phyloP scores from a whole-genome alignment of 1,140 invertebrate species.

The Pissodes strobi region DNA sequence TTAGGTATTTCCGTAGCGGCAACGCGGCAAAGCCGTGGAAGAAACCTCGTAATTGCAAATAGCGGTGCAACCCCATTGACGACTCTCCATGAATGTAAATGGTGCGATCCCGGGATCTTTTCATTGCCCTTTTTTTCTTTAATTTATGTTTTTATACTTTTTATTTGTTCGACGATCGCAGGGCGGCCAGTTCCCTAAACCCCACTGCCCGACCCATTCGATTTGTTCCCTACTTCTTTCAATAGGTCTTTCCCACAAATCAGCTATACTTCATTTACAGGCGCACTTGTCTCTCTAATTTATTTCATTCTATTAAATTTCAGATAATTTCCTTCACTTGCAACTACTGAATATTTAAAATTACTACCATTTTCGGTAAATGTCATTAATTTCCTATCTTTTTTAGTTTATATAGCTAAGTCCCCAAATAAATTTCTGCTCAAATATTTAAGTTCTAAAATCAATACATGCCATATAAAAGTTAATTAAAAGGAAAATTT shows the following conservation, averaged over 20 bases:
- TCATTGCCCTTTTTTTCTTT: slow-evolving; percentile 36
- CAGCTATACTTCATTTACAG: slow-evolving; percentile 40
- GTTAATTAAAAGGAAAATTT: no score
- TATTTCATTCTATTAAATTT: slow-evolving; percentile 38
- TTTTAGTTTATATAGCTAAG: no score
- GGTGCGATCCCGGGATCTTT: slow-evolving; percentile 30
- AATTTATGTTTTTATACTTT: slow-evolving; percentile 41
- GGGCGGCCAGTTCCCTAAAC: not conserved
- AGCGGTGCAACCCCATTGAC: slow-evolving; percentile 37
- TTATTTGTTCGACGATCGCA: slow-evolving; percentile 33
- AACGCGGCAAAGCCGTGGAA: slow-evolving; percentile 16
- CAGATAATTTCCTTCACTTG: slow-evolving; percentile 36
- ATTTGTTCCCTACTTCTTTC: slow-evolving; percentile 39
- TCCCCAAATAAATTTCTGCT: no score
- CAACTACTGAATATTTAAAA: slow-evolving; percentile 40
- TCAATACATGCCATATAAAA: no score
- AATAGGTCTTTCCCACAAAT: slow-evolving; percentile 35
- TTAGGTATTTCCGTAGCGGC: slow-evolving; percentile 25
- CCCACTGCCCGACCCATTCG: slow-evolving; percentile 24
- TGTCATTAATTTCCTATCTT: no score
- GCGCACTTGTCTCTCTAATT: slow-evolving; percentile 36
- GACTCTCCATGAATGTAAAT: slow-evolving; percentile 38
- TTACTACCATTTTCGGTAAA: no score
- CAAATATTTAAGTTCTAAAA: no score
- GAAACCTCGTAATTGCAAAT: slow-evolving; percentile 37